Percentiles rank a stretch among this genome's conserved stretches.
Conservation (phyloP, 2,113 vertebrate genomes). For the Pleuronectes platessa region DNA sequence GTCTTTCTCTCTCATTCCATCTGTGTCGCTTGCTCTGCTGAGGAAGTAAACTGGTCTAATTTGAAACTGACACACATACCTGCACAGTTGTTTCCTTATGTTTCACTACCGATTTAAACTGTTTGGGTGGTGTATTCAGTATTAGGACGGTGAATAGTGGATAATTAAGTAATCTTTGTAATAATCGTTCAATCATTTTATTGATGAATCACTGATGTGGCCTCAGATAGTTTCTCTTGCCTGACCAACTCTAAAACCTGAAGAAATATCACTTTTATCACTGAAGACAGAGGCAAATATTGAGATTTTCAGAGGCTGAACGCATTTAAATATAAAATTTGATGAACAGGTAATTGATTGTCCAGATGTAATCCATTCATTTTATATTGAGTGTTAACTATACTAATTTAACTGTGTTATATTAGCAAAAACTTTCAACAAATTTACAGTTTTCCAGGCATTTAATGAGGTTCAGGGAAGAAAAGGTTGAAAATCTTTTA, state of each 20-base stretch:
- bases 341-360: not conserved
- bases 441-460: not conserved
- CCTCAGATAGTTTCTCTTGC: not conserved
- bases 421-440: not conserved
- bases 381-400: not conserved
- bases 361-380: not conserved
- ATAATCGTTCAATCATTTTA: conserved; percentile 1
- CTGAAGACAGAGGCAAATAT: not conserved
- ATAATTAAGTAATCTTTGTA: not conserved
- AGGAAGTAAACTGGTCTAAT: conserved; percentile 9
- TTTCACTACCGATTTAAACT: not conserved
- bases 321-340: not conserved
- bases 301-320: too few species aligned
- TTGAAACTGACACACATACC: conserved; percentile 12
- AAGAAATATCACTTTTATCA: not conserved
- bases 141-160: not conserved
- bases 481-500: not conserved
- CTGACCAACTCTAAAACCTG: not conserved
- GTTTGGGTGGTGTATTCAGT: not conserved
- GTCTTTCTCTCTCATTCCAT: not conserved
- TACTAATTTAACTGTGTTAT: not conserved
- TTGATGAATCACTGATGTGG: not conserved
- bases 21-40: conserved; percentile 4
- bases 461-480: not conserved
- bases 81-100: not conserved